Base-by-base conservation (phyloP, 2,797 vertebrate species). In the Pseudomugil gertrudae region DNA sequence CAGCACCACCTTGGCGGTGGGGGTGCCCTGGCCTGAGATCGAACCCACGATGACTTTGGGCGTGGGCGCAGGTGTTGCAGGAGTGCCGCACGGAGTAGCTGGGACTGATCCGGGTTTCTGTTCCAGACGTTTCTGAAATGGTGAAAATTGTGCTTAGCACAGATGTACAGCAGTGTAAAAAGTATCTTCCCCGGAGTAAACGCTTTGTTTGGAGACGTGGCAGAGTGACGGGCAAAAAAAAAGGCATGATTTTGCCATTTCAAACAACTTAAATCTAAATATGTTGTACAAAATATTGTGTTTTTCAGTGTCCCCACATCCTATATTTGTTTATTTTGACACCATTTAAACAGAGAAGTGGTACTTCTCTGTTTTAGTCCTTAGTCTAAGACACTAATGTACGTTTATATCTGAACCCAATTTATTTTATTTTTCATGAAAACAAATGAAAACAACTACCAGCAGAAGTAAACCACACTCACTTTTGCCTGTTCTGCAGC, bases 401-500 rank as follows among this genome's bases (percentile, higher is more conserved):
- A n/a, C n/a, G n/a, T n/a, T n/a, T n/a, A n/a, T n/a, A n/a, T n/a
- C n/a, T n/a, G n/a, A n/a, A n/a, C n/a, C n/a, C n/a, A n/a, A n/a
- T n/a, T n/a, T n/a, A n/a, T n/a, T n/a, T n/a, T n/a, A n/a, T n/a
- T n/a, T n/a, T n/a, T n/a, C n/a, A n/a, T n/a, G n/a, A n/a, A n/a
- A n/a, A n/a, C n/a, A 66, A 65, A 56, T 51, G 0, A 43, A n/a
- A 14, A 63, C 2, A 30, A 13, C 27, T 30, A 17, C 10, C 5
- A 36, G 29, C 4, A 30, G 14, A 58, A 29, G 3, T 35, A 32
- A 65, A 47, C 2, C 13, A 10, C 21, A 55, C 95, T 95, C 87
- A 97, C 95, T 94, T 98, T 98, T 72, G 95, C 95, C 91, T 98
- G 97, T 76, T 99, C 97, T 72, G 93, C 96, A 58, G 97, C 96